Evolutionary conservation across 1,140 invertebrate genomes (phyloP), one percentile per base, ranked within the genome.

Genomic region (Ooceraea biroi): DNA sequence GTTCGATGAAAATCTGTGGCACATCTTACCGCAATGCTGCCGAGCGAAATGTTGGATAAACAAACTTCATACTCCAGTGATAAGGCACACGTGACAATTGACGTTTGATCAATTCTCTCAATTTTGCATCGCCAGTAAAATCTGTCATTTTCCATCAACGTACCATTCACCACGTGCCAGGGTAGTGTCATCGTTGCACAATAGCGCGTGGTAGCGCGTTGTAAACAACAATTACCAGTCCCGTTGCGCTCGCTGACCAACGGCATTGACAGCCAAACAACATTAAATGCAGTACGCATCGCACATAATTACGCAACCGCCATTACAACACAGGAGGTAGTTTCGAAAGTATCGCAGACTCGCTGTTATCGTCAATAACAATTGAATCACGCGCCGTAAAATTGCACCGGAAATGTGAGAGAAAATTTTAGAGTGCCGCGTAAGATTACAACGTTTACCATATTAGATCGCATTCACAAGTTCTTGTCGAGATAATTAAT

Each of bases 161-260:
- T 22, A 68, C 19, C 36, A 12, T 44, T 12, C 36, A 22, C 27
- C 46, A 22, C 44, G 44, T 12, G 36, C 63, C 30, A 5, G 22
- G 57, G 25, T 5, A 5, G 36, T 48, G 25, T 80, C 66, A 80
- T 71, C 65, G 12, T 57, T 57, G n/a, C n/a, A 71, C 76, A 80
- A 80, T 69, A 50, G 57, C 36, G 65, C 50, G 36, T 65, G 22
- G 63, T 50, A 19, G 63, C 52, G 50, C 36, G 76, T 80, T 80
- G 76, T 80, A 80, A 80, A 80, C 65, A 80, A 71, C 65, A 80
- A 80, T 80, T 80, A 80, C 50, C 65, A 80, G 30, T 58, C 36
- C 63, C 76, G 50, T 44, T 69, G 50, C 50, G 19, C 36, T 36
- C 27, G 36, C 36, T 36, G 25, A 14, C 1, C n/a, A 22, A 30